Evolutionary conservation across 2,888 invertebrate genomes (phyloP).

Genomic region (Trachelus troglodyta): DNA sequence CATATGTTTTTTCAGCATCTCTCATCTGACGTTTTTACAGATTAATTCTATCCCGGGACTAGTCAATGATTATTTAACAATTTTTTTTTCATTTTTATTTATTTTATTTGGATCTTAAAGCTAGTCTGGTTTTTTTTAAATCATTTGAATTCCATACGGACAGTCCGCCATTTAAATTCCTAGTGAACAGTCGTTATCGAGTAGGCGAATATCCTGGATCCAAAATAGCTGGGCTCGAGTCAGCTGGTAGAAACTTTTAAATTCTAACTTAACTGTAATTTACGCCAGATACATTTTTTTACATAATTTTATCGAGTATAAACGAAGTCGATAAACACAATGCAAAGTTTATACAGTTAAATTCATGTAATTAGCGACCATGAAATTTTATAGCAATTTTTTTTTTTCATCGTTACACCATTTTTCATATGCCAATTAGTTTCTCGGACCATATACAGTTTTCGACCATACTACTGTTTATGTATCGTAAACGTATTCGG

Average conservation of each 20-base stretch:
- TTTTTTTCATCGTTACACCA: background rate
- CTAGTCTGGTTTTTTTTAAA: background rate
- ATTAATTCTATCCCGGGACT: background rate
- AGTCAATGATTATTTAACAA: too few species aligned
- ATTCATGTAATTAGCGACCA: background rate
- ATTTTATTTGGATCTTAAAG: background rate
- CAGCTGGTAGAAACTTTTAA: background rate
- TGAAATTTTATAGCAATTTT: background rate
- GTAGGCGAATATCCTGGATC: background rate
- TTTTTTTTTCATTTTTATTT: too few species aligned
- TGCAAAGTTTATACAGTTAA: background rate
- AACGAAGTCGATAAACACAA: background rate
- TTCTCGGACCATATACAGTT: background rate
- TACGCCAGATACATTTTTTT: background rate
- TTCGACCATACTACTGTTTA: background rate
- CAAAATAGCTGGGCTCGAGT: background rate
- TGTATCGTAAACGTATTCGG: background rate
- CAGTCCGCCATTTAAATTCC: background rate
- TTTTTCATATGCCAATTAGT: background rate
- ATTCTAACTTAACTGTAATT: background rate
- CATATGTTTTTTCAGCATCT: too few species aligned
- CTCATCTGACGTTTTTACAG: background rate
- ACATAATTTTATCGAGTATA: background rate
- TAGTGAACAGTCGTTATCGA: background rate
- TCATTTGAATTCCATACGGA: background rate